Percentiles rank a stretch among this genome's conserved stretches.
Evolutionary conservation across 2,797 vertebrate genomes (phyloP).

Genomic region (Xenentodon cancila): DNA sequence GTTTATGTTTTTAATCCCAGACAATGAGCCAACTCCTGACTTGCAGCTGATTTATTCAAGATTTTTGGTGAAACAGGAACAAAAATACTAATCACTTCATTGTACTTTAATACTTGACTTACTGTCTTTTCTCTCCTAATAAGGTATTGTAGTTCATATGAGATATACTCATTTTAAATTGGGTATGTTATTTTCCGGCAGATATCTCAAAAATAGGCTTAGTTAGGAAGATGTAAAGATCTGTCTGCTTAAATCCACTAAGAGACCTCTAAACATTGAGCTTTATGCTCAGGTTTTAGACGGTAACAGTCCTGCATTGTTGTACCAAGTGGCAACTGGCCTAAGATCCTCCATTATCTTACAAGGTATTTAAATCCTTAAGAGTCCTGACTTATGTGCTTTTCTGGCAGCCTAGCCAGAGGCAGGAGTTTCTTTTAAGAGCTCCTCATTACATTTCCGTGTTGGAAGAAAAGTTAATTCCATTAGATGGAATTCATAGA

Average conservation of each 20-base stretch:
- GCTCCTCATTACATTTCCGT: slow-evolving; percentile 63
- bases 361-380: slow-evolving; percentile 41
- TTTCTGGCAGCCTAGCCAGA: slow-evolving; percentile 53
- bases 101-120: slow-evolving; percentile 18
- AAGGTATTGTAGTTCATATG: slow-evolving; percentile 20
- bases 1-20: slow-evolving; percentile 33
- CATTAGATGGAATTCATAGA: slow-evolving; percentile 58
- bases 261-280: slow-evolving; percentile 28
- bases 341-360: slow-evolving; percentile 51
- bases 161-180: no score
- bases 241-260: slow-evolving; percentile 28
- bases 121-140: slow-evolving; percentile 1
- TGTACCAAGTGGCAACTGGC: slow-evolving; percentile 24
- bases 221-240: no score
- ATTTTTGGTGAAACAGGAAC: slow-evolving; percentile 32
- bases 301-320: slow-evolving; percentile 38
- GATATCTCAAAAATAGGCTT: no score
- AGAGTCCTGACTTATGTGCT: slow-evolving; percentile 51
- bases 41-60: slow-evolving; percentile 25
- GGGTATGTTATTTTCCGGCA: no score
- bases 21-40: slow-evolving; percentile 23
- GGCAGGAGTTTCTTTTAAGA: slow-evolving; percentile 55
- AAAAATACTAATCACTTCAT: slow-evolving; percentile 15
- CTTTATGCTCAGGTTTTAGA: slow-evolving; percentile 24
- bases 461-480: slow-evolving; percentile 67